Evolutionary conservation across 2,797 vertebrate genomes (phyloP), one percentile per base, ranked within the genome.

Genomic region (Dipus sagitta): DNA sequence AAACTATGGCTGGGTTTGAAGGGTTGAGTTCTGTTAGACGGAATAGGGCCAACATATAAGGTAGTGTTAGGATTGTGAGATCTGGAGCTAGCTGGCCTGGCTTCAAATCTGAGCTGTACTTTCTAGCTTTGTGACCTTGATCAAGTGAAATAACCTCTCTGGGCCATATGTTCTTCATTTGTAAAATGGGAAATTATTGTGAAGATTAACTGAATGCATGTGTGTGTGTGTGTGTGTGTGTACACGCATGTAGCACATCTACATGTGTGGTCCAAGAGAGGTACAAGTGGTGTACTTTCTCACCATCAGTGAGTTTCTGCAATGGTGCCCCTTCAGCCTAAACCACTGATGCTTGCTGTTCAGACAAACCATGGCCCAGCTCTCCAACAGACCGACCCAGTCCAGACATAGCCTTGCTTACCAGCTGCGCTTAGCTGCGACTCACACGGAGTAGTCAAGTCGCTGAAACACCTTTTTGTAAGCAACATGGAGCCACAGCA

Each of bases 61-160:
- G 1, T 26, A 30, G 21, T 74, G 42, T 77, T 91, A 65, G 75
- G 81, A 68, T 42, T 75, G n/a, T 78, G 18, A 75, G 81, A 68
- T 58, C 47, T 74, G 62, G 74, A 87, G 60, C 60, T 30, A 65
- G 23, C 47, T 84, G 47, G 21, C 68, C 58, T 52, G 4, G 26
- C 28, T 54, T 88, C 23, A 75, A 32, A n/a, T 58, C 32, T 65
- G 24, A 23, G 14, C 30, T 90, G 24, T 15, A 15, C 58, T 81
- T 62, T 81, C 58, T 34, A 58, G 11, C 30, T 87, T 12, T 85
- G 91, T 92, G 70, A 23, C 34, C 18, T 78, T 26, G n/a, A 13
- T 79, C 64, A 64, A 52, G 17, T 76, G 79, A 42, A 9, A 42
- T 87, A 72, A 86, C n/a, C 23, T 93, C 75, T 80, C 74, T 93